Evolutionary conservation across 2,888 invertebrate species (phyloP), one percentile per base, ranked within the genome.

Genomic region (Erpobdella octoculata): DNA sequence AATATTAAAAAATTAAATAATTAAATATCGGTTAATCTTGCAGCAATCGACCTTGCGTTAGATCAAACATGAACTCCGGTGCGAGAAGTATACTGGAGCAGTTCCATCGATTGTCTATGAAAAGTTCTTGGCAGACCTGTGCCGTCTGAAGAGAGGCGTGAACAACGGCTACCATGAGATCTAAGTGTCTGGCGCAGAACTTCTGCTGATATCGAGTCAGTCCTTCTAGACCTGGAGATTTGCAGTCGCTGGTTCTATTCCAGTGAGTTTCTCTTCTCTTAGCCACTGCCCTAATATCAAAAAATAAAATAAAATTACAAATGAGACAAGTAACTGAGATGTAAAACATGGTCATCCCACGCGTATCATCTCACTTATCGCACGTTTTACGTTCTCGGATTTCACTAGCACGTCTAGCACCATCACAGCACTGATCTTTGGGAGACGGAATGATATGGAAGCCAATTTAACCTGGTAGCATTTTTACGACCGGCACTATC

Each of bases 61-160:
- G 84, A 82, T 92, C 91, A 8, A 89, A 88, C n/a, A 89, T 87
- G 77, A 88, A 87, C 77, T 86, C 86, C 0, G 91, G 91, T 0
- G 90, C 90, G 31, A 85, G 85, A 58, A 87, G 86, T 70, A 91
- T 86, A 61, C 90, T 89, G 73, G 90, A 89, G 84, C 91, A 92
- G 84, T 92, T 91, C 91, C 91, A 92, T 73, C 91, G 85, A 74
- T 90, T 86, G 78, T 89, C 87, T 35, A 86, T 85, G 83, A 91
- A 90, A 33, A 89, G 86, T 75, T 86, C 84, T 81, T 89, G 88
- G 83, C 91, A 92, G 6, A 80, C 79, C 74, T 87, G 84, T 68
- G 88, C 86, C 5, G 90, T 87, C 36, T 81, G 76, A 72, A 88
- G 85, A 4, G 91, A 89, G 0, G 91, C 91, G 68, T 87, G 86